Base-by-base conservation (phyloP, 2,888 invertebrate genomes). In the Heteromyza rotundicornis region DNA sequence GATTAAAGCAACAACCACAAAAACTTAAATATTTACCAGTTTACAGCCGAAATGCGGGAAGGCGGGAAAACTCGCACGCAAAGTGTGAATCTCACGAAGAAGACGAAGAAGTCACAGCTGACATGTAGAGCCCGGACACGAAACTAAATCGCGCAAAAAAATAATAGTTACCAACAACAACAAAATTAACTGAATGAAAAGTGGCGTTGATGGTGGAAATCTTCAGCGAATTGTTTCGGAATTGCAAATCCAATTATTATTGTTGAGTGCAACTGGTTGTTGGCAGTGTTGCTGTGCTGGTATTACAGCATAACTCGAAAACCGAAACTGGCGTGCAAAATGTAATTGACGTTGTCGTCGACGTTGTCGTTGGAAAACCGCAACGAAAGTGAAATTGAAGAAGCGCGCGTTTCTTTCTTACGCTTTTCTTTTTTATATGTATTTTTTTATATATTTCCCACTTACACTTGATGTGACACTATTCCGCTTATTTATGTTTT, bases 371-470 rank as follows among this genome's bases (percentile, higher is more conserved):
- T 32, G 49, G 72, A 75, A 40, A 67, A 57, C 71, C 72, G 66
- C 74, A 71, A 69, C 68, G 73, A 73, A 73, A 77, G 75, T 75
- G 77, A 69, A 74, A 75, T 71, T 68, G 73, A 70, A 75, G 66
- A 62, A 64, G 67, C 67, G 61, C 61, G 27, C 10, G 27, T 27
- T 7, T 27, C n/a, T n/a, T n/a, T 32, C 32, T 32, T 8, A 10
- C 40, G 40, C n/a, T 40, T 40, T n/a, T 40, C 40, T 40, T 40
- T 40, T n/a, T n/a, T n/a, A n/a, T n/a, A n/a, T n/a, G n/a, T n/a
- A 5, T 32, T 32, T 32, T 12, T 32, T 32, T 32, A 5, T 32
- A 32, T 8, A 5, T 32, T 12, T 5, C 12, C 14, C 40, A 10
- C n/a, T 40, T 40, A 10, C 40, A 14, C n/a, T n/a, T 40, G 8